Evolutionary conservation across 2,888 invertebrate genomes (phyloP).

Genomic region (Phalera bucephala): DNA sequence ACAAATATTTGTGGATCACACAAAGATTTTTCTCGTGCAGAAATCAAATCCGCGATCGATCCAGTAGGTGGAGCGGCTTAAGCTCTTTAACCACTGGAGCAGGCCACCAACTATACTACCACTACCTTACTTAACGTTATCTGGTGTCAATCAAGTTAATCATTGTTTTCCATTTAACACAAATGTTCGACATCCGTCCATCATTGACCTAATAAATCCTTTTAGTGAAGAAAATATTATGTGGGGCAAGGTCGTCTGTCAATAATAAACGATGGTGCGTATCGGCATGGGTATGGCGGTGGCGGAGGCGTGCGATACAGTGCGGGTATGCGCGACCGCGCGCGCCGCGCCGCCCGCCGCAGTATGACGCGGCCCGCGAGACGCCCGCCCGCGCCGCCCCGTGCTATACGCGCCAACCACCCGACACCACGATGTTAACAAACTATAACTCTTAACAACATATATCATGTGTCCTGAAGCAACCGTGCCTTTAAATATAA

Average conservation of each 20-base stretch:
- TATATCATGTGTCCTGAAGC: slow-evolving; percentile 40
- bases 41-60: no score
- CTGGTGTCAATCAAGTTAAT: slow-evolving; percentile 30
- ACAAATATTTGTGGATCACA: no score
- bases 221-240: slow-evolving; percentile 56
- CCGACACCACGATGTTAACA: slow-evolving; percentile 36
- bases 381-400: slow-evolving; percentile 54
- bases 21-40: no score
- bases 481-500: slow-evolving; percentile 59
- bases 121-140: background rate
- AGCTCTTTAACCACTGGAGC: no score
- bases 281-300: slow-evolving; percentile 38
- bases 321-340: slow-evolving; percentile 40
- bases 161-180: slow-evolving; percentile 37
- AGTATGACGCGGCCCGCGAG: slow-evolving; percentile 73
- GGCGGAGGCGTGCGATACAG: slow-evolving; percentile 35
- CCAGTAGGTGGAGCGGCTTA: no score
- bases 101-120: no score
- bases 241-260: slow-evolving; percentile 72
- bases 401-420: slow-evolving; percentile 22
- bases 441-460: slow-evolving; percentile 33
- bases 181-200: slow-evolving; percentile 39
- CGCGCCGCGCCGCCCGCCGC: slow-evolving; percentile 55
- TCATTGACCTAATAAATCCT: slow-evolving; percentile 58
- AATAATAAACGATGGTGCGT: slow-evolving; percentile 74